phyloP scores from a whole-genome alignment of 2,888 invertebrate species.

The Tetramorium bicarinatum region DNA sequence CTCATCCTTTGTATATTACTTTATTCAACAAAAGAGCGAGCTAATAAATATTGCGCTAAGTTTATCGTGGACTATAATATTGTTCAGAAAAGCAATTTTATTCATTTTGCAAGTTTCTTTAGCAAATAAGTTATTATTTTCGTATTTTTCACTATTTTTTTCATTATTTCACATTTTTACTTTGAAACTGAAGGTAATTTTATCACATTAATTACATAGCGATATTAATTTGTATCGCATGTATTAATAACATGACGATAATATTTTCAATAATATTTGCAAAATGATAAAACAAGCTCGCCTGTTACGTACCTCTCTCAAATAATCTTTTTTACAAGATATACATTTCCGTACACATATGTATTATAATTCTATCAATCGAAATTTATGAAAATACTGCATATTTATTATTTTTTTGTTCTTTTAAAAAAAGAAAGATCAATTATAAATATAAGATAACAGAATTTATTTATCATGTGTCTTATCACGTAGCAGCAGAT shows the following conservation, averaged over 20 bases:
- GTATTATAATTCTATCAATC: background rate
- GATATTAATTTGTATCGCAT: background rate
- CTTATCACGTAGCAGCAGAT: background rate
- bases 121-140: too few relatives aligned
- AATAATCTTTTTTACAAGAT: background rate
- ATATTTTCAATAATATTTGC: background rate
- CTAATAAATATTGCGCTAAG: background rate
- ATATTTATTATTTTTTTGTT: background rate
- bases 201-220: background rate
- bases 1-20: background rate
- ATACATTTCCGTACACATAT: background rate
- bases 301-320: background rate
- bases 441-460: background rate
- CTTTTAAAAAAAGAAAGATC: background rate
- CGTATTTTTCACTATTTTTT: too few relatives aligned
- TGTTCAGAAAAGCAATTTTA: background rate
- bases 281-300: background rate
- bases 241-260: background rate
- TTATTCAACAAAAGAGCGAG: background rate
- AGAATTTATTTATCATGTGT: background rate
- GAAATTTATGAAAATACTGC: too few relatives aligned
- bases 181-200: background rate
- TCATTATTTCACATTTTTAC: background rate
- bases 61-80: slow-evolving; percentile 8
- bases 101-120: background rate